Conservation (phyloP, 2,888 invertebrate species). For the Hylaea fasciaria region DNA sequence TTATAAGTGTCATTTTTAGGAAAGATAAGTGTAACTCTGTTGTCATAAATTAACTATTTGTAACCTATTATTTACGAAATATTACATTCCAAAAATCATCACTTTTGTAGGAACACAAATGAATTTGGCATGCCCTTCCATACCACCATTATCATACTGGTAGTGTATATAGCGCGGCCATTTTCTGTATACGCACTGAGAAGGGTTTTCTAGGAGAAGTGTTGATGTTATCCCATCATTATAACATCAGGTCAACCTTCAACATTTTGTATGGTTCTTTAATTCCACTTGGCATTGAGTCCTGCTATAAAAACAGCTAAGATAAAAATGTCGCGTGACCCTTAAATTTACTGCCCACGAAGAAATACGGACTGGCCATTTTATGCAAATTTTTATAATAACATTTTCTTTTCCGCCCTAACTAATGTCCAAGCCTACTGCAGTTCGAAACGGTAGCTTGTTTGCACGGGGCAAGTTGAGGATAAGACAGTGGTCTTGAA, state of each 20-base stretch:
- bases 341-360: constrained; percentile 13
- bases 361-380: constrained; percentile 26
- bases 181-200: too few species aligned
- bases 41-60: too few species aligned
- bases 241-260: not conserved
- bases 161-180: too few species aligned
- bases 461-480: not conserved
- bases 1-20: too few species aligned
- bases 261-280: not conserved
- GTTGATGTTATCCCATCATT: too few species aligned
- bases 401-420: constrained; percentile 39
- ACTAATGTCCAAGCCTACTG: constrained; percentile 38
- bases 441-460: constrained; percentile 16
- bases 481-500: not conserved
- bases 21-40: too few species aligned
- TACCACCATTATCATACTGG: too few species aligned
- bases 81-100: too few species aligned
- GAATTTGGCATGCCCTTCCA: too few species aligned
- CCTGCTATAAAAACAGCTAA: constrained; percentile 19
- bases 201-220: too few species aligned
- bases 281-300: constrained; percentile 9
- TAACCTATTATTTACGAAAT: too few species aligned
- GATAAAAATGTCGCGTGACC: constrained; percentile 56
- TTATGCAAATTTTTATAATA: constrained; percentile 52
- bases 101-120: too few species aligned